Conservation (phyloP, 1,140 invertebrate species). For the Bombus confusus region DNA sequence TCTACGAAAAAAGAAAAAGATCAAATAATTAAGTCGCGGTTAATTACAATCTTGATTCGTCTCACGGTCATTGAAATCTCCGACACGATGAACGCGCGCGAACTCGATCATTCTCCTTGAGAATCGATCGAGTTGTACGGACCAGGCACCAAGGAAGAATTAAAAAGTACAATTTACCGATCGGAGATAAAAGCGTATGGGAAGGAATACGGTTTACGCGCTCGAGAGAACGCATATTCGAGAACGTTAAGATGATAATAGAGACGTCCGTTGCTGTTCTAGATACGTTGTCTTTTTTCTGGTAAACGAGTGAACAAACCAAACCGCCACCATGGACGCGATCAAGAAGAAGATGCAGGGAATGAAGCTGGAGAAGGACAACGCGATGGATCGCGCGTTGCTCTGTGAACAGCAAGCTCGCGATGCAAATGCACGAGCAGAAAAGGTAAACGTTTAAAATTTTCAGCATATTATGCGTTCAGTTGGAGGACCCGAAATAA, state of each 20-base stretch:
- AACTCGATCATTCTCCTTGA: constrained; percentile 19
- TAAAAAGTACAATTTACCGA: constrained; percentile 32
- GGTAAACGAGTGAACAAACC: constrained; percentile 69
- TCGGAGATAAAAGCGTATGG: background rate
- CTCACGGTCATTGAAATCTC: constrained; percentile 43
- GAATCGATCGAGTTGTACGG: constrained; percentile 24
- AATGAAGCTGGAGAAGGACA: constrained; percentile 99
- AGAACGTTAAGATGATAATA: constrained; percentile 3
- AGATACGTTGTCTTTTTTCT: constrained; percentile 55
- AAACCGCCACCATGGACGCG: constrained; percentile 93
- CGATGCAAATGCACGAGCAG: constrained; percentile 95
- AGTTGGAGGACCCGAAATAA: background rate
- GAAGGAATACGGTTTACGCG: background rate
- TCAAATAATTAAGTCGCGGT: background rate
- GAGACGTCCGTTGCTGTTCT: constrained; percentile 15
- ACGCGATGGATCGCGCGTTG: constrained; percentile 96
- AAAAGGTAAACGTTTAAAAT: constrained; percentile 87
- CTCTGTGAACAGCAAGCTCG: constrained; percentile 96
- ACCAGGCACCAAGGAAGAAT: background rate
- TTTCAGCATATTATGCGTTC: background rate
- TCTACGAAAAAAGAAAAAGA: background rate
- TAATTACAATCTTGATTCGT: constrained; percentile 29
- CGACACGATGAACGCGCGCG: background rate
- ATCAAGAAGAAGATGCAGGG: constrained; percentile 99
- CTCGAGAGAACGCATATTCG: background rate